Evolutionary conservation across 2,113 vertebrate species (phyloP).

Genomic region (Chaenogobius annularis): DNA sequence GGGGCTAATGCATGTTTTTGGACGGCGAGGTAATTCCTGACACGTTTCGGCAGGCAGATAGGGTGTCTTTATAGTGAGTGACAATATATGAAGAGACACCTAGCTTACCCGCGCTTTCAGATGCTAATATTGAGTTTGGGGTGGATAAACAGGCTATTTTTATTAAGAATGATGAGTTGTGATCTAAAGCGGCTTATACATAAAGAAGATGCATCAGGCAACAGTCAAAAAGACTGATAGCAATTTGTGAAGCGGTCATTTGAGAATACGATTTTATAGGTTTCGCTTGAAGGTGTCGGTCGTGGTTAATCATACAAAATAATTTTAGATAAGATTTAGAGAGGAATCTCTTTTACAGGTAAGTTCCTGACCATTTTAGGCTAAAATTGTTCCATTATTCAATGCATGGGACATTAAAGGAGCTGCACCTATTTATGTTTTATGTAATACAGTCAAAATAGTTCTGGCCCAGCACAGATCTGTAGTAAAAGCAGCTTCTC

Average conservation of each 20-base stretch:
- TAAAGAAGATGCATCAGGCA: constrained; percentile 19
- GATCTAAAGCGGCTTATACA: constrained; percentile 46
- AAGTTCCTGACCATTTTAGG: background rate
- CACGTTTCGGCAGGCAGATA: constrained; percentile 80
- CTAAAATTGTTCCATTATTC: too few species aligned
- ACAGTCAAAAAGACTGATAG: background rate
- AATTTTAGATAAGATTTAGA: background rate
- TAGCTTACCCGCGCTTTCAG: constrained; percentile 51
- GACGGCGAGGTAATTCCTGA: constrained; percentile 80
- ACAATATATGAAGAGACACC: constrained; percentile 78
- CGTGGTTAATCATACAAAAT: background rate
- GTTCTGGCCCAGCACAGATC: too few species aligned
- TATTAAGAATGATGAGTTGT: constrained; percentile 46
- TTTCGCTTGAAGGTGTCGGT: background rate
- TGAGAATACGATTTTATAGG: background rate
- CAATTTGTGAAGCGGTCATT: background rate
- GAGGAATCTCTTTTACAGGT: background rate
- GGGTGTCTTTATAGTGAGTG: constrained; percentile 71
- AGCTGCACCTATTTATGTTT: too few species aligned
- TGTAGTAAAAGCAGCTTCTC: too few species aligned
- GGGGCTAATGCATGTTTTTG: constrained; percentile 82
- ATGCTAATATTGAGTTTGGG: constrained; percentile 72
- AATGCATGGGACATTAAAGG: too few species aligned
- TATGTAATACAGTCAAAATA: too few species aligned
- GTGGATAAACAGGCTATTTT: constrained; percentile 63